Evolutionary conservation across 1,140 invertebrate species (phyloP).

Genomic region (Polypedilum pembai): DNA sequence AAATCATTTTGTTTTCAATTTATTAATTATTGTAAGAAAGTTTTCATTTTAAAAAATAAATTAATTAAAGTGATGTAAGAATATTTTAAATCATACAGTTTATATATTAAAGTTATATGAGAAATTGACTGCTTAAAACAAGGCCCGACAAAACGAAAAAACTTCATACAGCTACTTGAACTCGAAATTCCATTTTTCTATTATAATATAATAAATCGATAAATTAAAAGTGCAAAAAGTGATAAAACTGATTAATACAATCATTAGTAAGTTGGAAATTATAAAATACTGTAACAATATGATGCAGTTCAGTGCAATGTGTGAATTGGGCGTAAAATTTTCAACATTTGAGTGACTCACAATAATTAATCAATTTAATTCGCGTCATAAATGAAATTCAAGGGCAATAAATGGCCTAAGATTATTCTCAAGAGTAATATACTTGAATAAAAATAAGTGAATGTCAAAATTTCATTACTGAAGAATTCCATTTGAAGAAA

Average conservation of each 20-base stretch:
- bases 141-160: no score
- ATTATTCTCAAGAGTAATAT: background rate
- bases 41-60: no score
- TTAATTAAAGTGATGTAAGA: no score
- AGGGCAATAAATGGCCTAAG: background rate
- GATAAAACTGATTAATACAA: background rate
- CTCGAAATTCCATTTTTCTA: background rate
- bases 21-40: no score
- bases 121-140: no score
- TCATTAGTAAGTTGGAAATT: background rate
- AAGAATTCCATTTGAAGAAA: background rate
- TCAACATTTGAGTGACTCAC: background rate
- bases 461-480: background rate
- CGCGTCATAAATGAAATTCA: conserved; percentile 4
- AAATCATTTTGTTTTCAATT: no score
- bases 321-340: conserved; percentile 3
- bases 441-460: background rate
- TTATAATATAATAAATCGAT: conserved; percentile 5
- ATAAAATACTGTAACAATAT: background rate
- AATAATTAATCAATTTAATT: conserved; percentile 20
- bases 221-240: conserved; percentile 1
- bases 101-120: no score
- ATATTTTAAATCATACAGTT: no score
- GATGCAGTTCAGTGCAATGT: background rate
- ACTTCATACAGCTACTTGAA: no score